Conservation (phyloP, 2,888 invertebrate species). For the Drosophila tanythrix region DNA sequence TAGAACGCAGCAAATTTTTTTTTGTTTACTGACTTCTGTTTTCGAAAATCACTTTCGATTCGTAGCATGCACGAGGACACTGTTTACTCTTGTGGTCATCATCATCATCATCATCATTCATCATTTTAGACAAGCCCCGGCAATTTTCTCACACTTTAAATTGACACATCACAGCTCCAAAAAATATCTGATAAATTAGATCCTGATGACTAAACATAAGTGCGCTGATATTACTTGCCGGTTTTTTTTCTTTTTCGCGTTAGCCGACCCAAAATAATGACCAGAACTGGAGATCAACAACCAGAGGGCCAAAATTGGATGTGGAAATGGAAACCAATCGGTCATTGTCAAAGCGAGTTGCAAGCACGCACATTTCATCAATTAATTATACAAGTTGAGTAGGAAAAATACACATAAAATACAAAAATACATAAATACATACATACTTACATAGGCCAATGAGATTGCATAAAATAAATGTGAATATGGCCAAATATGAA, state of each 20-base stretch:
- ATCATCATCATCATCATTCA: conserved; percentile 45
- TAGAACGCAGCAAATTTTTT: neutral
- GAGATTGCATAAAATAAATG: conserved; percentile 65
- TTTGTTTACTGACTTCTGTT: neutral
- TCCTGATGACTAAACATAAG: conserved; percentile 78
- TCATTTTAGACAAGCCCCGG: conserved; percentile 51
- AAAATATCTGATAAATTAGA: conserved; percentile 76
- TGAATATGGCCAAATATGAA: conserved; percentile 45
- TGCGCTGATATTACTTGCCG: neutral
- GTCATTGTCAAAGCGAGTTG: conserved; percentile 77
- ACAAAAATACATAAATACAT: neutral
- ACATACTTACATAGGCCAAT: conserved; percentile 31
- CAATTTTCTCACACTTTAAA: conserved; percentile 80
- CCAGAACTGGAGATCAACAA: conserved; percentile 17
- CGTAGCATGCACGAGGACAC: conserved; percentile 15
- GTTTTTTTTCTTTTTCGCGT: neutral
- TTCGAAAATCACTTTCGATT: conserved; percentile 9
- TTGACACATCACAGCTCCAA: conserved; percentile 69
- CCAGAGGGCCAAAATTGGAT: conserved; percentile 23
- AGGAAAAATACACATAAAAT: conserved; percentile 4
- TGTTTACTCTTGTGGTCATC: conserved; percentile 44
- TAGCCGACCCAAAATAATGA: conserved; percentile 18
- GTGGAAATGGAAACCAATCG: conserved; percentile 74
- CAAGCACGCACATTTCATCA: conserved; percentile 79
- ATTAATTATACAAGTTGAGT: conserved; percentile 76